phyloP scores from a whole-genome alignment of 2,888 invertebrate genomes.

The Spodoptera littoralis region DNA sequence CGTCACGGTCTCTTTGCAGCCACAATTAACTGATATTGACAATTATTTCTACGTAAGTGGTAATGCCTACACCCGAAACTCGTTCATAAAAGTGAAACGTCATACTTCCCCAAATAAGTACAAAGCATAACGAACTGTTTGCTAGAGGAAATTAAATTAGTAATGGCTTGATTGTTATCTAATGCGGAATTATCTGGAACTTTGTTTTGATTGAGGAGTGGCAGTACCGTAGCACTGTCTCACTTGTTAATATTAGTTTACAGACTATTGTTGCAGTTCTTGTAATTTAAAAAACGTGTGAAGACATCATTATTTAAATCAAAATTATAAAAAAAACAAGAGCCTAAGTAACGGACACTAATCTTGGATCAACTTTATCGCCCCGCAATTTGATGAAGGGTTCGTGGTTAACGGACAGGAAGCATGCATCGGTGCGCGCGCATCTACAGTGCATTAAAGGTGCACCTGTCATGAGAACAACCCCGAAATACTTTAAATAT shows the following conservation, averaged over 20 bases:
- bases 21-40: constrained; percentile 76
- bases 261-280: no score
- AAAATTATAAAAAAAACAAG: not conserved
- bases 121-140: constrained; percentile 41
- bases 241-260: no score
- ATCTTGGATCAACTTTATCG: not conserved
- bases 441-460: not conserved
- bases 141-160: constrained; percentile 21
- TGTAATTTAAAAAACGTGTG: no score
- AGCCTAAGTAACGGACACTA: not conserved
- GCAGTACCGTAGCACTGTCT: no score
- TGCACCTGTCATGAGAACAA: constrained; percentile 11
- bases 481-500: constrained; percentile 19
- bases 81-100: constrained; percentile 46
- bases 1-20: constrained; percentile 76
- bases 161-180: constrained; percentile 33
- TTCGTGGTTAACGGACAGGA: constrained; percentile 55
- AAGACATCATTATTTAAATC: no score
- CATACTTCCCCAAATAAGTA: constrained; percentile 32
- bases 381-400: constrained; percentile 24
- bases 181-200: constrained; percentile 1
- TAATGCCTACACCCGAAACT: constrained; percentile 27
- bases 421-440: constrained; percentile 44
- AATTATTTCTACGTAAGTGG: constrained; percentile 58
- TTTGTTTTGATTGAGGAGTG: constrained; percentile 1